phyloP scores from a whole-genome alignment of 2,113 vertebrate species.

The Bettongia penicillata region DNA sequence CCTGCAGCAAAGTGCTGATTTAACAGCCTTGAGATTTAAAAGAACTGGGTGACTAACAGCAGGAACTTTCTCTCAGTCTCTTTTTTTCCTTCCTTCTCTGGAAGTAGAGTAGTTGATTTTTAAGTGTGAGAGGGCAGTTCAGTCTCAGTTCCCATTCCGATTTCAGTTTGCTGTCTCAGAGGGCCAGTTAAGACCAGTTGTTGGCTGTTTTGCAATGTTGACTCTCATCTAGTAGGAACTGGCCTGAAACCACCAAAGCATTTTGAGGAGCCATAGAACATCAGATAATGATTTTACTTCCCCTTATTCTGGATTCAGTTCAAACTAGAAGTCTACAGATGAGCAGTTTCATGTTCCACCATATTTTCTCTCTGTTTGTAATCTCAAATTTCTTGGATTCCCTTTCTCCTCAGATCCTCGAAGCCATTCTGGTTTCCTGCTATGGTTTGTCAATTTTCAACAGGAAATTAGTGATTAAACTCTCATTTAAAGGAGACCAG shows the following conservation, averaged over 20 bases:
- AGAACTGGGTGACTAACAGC: not conserved
- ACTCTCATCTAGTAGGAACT: conserved; percentile 19
- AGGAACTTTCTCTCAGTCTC: not conserved
- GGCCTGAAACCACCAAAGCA: not conserved
- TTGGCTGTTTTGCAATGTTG: not conserved
- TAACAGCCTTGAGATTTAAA: not conserved
- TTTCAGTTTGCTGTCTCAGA: conserved; percentile 17
- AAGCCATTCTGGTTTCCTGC: not conserved
- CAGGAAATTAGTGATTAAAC: conserved; percentile 45
- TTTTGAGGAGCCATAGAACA: conserved; percentile 7
- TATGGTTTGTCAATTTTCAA: not conserved
- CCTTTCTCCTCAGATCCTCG: not conserved
- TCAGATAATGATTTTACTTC: conserved; percentile 36
- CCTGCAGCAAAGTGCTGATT: not conserved
- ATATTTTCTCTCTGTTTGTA: conserved; percentile 24
- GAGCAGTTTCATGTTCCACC: not conserved
- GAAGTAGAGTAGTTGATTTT: not conserved
- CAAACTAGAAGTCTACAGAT: not conserved
- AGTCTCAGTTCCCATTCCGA: not conserved
- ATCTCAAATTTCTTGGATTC: conserved; percentile 9
- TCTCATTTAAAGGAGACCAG: conserved; percentile 33
- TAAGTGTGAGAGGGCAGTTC: not conserved
- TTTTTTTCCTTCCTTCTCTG: not conserved
- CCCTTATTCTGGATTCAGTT: conserved; percentile 37
- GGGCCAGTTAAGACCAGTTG: not conserved